Conservation (phyloP, 2,888 invertebrate genomes). For the Himalopsyche anomala region DNA sequence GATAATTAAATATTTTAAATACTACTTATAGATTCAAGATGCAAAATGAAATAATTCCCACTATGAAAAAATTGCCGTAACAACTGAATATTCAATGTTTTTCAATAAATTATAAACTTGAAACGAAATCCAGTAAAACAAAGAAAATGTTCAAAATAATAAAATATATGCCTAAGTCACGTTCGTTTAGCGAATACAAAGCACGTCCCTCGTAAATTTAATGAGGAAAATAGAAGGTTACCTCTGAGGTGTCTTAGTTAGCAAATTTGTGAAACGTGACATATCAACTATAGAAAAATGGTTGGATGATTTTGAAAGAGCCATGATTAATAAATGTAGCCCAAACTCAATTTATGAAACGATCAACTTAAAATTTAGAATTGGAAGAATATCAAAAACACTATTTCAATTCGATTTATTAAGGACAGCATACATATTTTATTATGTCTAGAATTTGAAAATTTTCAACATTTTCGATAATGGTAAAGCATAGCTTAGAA, state of each 20-base stretch:
- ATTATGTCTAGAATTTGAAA: too few relatives aligned
- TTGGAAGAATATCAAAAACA: too few relatives aligned
- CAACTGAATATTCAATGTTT: neutral
- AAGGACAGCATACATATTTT: too few relatives aligned
- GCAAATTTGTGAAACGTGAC: slow-evolving; percentile 57
- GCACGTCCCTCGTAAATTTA: slow-evolving; percentile 61
- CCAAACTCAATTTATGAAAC: neutral
- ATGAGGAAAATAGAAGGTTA: slow-evolving; percentile 59
- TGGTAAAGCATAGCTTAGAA: too few relatives aligned
- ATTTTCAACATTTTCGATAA: too few relatives aligned
- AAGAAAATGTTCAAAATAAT: slow-evolving; percentile 27
- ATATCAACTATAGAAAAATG: slow-evolving; percentile 50
- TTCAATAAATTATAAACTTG: neutral
- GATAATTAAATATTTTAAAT: too few relatives aligned
- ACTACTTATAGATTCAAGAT: too few relatives aligned
- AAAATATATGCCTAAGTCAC: slow-evolving; percentile 40
- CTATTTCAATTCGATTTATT: too few relatives aligned
- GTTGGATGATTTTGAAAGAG: neutral
- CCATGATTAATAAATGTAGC: neutral
- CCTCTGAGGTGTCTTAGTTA: slow-evolving; percentile 59
- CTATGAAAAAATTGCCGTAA: too few relatives aligned
- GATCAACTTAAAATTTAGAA: neutral
- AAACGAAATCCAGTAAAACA: slow-evolving; percentile 19
- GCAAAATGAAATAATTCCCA: too few relatives aligned
- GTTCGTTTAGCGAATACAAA: slow-evolving; percentile 51